Evolutionary conservation across 2,888 invertebrate species (phyloP), one percentile per base, ranked within the genome.

Genomic region (Gandaritis pyraliata): DNA sequence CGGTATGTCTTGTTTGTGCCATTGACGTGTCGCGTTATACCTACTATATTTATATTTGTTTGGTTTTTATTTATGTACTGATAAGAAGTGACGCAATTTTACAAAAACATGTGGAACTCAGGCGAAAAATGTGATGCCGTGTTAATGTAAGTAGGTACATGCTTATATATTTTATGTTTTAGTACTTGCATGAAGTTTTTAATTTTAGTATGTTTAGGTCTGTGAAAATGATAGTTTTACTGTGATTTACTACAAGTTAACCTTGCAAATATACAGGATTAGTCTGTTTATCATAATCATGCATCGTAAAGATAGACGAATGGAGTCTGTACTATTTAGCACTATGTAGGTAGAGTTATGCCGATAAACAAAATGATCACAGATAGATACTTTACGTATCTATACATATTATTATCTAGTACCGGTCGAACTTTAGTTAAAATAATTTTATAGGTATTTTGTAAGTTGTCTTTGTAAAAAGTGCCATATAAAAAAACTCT

Each of bases 111-210:
- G 82, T 84, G 83, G 84, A 72, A 30, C 13, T 33, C 72, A 29
- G 58, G 67, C 23, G 76, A 74, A 56, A 78, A 78, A 65, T 66
- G 81, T 45, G 75, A 77, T 29, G 50, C 63, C 2, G 69, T 84
- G 39, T 56, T 81, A 15, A 64, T 72, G 85, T 86, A 71, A 85
- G 85, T 83, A 75, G 39, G 18, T 41, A 11, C 4, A 11, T 45
- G 18, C 1, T 10, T 54, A 53, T 54, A 41, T 7, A 8, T 48
- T 51, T 52, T 58, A 45, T 46, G 5, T n/a, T 46, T 11, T 39
- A 23, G 23, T n/a, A 39, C 12, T 18, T 18, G 11, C 45, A 1
- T 45, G 16, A 18, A 10, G 45, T 18, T 18, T 16, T 11, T 45
- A 11, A 15, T 18, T 16, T 11, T 33, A 6, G n/a, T n/a, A n/a